Percentiles rank a stretch among this genome's conserved stretches.
phyloP scores from a whole-genome alignment of 2,888 invertebrate genomes.

The Cheilosia vernalis region DNA sequence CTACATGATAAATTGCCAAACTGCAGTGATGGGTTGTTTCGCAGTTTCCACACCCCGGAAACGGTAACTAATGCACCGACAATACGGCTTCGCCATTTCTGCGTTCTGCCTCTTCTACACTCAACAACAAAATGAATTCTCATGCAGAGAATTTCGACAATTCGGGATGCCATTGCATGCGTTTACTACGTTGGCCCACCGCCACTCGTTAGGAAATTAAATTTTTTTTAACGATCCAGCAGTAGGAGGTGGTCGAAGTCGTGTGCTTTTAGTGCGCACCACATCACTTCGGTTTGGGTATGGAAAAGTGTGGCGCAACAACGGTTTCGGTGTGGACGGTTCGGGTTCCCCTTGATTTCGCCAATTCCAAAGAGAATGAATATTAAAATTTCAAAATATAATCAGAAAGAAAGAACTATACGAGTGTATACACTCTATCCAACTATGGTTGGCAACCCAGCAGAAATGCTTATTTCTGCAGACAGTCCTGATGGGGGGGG shows the following conservation, averaged over 20 bases:
- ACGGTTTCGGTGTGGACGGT: slow-evolving; percentile 1
- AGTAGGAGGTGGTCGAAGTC: background rate
- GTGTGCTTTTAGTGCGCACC: slow-evolving; percentile 43
- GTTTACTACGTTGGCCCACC: slow-evolving; percentile 18
- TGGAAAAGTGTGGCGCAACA: slow-evolving; percentile 22
- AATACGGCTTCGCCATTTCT: slow-evolving; percentile 13
- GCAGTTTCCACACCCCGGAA: background rate
- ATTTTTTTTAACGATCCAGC: slow-evolving; percentile 49
- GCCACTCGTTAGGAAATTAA: slow-evolving; percentile 24
- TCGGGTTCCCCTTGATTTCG: slow-evolving; percentile 31
- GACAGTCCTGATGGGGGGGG: slow-evolving; percentile 6
- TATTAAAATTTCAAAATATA: slow-evolving; percentile 57
- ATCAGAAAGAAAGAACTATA: slow-evolving; percentile 20
- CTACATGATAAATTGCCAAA: slow-evolving; percentile 70
- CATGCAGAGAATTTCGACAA: slow-evolving; percentile 38
- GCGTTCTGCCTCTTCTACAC: slow-evolving; percentile 3
- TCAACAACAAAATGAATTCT: slow-evolving; percentile 62
- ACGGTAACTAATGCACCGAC: slow-evolving; percentile 49
- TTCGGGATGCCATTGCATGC: slow-evolving; percentile 42
- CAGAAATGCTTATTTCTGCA: slow-evolving; percentile 29
- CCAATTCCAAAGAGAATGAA: slow-evolving; percentile 41
- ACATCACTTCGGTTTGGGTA: slow-evolving; percentile 32
- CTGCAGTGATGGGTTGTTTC: background rate
- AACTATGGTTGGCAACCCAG: slow-evolving; percentile 46
- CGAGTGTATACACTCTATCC: background rate